A percentile compares a stretch with the other conserved stretches of the same genome.
Conservation (phyloP, 2,888 invertebrate genomes). For the Nowickia ferox region DNA sequence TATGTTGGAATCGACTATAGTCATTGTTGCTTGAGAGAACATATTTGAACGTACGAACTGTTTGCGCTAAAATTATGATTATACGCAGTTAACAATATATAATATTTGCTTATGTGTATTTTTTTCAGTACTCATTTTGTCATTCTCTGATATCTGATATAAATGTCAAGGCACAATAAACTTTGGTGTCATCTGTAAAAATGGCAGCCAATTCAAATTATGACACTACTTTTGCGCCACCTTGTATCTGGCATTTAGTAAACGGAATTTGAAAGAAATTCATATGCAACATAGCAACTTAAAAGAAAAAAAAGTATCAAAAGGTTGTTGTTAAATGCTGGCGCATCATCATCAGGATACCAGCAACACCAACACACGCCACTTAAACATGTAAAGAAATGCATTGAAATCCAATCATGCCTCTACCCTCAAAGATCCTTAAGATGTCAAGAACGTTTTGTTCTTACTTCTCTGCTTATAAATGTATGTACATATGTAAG, state of each 20-base stretch:
- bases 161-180: no score
- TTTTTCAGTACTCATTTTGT: no score
- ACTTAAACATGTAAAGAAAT: conserved; percentile 31
- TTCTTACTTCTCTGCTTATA: conserved; percentile 29
- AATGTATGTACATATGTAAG: not conserved
- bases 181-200: no score
- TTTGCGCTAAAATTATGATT: no score
- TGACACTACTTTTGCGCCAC: no score
- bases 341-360: conserved; percentile 31
- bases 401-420: conserved; percentile 40
- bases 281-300: conserved; percentile 33
- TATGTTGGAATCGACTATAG: no score
- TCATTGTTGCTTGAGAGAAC: no score
- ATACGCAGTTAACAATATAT: no score
- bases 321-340: conserved; percentile 25
- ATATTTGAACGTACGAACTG: no score
- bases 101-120: no score
- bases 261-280: conserved; percentile 20
- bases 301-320: not conserved
- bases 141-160: no score
- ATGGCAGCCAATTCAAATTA: no score
- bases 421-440: conserved; percentile 62
- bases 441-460: conserved; percentile 70
- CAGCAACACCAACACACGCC: not conserved
- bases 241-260: not conserved